Evolutionary conservation across 2,113 vertebrate genomes (phyloP), one percentile per base, ranked within the genome.

Genomic region (Lepisosteus oculatus): DNA sequence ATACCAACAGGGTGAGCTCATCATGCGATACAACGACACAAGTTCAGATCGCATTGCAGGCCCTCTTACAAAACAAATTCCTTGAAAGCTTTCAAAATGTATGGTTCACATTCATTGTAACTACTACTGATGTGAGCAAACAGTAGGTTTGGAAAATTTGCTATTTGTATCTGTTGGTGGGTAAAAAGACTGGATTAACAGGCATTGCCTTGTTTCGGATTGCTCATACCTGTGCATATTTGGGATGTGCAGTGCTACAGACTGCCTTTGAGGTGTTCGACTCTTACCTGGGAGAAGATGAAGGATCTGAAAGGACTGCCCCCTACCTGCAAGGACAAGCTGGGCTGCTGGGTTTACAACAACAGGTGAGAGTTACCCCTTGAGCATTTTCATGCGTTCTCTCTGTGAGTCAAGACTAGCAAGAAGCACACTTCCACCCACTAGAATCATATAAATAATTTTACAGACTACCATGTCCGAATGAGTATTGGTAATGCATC

Each of bases 311-410:
- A 94, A 85, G 97, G 97, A 70, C 79, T 91, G 12, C 93, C 95
- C 66, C 97, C 97, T 1, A 94, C 97, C 0, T 93, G 92, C 67
- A 99, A 99, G 87, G 97, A 99, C 88, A 99, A 99, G 75, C 93
- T 99, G 3, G 97, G 97, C 0, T 98, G 96, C 76, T 99, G 97
- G 97, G 93, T 97, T 55, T 88, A 97, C 84, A 94, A 85, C 77
- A 97, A 97, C 91, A 96, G 90, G 97, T 99, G 71, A 86, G 90
- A 76, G n/a, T 72, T 43, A 11, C 14, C 13, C 9, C 29, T 15
- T 4, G 29, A 29, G 13, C 43, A 3, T 6, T 55, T 67, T 29
- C 29, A 29, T 57, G 17, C 62, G n/a, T 42, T 2, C 51, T 69
- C 14, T 11, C 17, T 51, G 14, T 62, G 15, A 61, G 29, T 29